Base-by-base conservation (phyloP, 1,140 invertebrate species). In the Galleria mellonella region DNA sequence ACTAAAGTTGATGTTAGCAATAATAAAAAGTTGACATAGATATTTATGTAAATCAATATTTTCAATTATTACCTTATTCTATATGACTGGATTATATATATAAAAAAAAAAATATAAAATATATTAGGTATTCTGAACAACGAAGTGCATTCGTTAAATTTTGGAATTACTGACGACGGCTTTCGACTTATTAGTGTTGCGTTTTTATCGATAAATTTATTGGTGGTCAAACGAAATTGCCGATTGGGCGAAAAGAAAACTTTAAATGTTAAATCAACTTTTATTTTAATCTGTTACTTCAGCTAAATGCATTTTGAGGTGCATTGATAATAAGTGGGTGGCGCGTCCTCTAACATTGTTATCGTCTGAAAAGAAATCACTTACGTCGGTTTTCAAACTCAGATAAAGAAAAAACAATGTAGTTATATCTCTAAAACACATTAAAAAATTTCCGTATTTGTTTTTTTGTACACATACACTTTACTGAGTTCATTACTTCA, bases 191-290 rank as follows among this genome's bases (percentile, higher is more conserved):
- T 79, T 68, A 78, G 57, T 53, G 55, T 75, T 72, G 62, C 61
- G 49, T 10, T 62, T 70, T 79, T 83, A 79, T 78, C 78, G 63
- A 58, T 54, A 51, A 70, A 79, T 83, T 79, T 83, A 75, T 83
- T 70, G 72, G 62, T 58, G 47, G 56, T 40, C 57, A 37, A 49
- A 51, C 57, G 48, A 56, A 17, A 23, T 23, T 60, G 58, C 57
- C 43, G 57, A 62, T 58, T 68, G 51, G 54, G 44, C 53, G 50
- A 62, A 67, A 43, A 54, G 52, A 62, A 70, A 70, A 67, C 48
- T 66, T 76, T 68, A 59, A 70, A 82, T 65, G 67, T 72, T 71
- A 72, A 72, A 73, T 75, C 65, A 69, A 67, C 53, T 54, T 70
- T 68, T 64, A 63, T 64, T 71, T 72, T 49, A 68, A 72, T 53